These are phyloP conservation scores for Mobula birostris DNA, from an alignment of 2,113 vertebrate species.

Conservation along the genomic window DNA sequence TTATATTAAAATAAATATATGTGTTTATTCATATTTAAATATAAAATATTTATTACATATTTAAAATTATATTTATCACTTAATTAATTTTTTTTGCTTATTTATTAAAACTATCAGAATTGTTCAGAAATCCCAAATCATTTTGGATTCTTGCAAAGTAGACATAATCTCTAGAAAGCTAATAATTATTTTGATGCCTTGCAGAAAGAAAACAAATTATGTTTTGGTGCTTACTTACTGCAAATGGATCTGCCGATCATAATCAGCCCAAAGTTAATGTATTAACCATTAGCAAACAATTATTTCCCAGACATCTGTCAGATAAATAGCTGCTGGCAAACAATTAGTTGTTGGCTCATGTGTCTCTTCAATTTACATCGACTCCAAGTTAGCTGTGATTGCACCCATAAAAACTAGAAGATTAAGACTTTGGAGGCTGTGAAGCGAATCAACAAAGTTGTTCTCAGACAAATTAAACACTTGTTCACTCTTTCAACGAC, in stretches of 20 bases:
- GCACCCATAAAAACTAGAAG: background rate
- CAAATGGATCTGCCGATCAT: conserved; percentile 15
- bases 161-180: background rate
- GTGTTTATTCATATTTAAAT: no score
- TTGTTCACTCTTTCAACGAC: background rate
- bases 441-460: background rate
- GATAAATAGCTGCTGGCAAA: conserved; percentile 21
- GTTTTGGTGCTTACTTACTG: background rate
- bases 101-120: background rate
- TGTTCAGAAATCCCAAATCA: background rate
- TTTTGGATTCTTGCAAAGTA: background rate
- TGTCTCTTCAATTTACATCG: background rate
- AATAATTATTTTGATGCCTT: conserved; percentile 13
- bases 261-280: conserved; percentile 20
- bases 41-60: no score
- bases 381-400: background rate
- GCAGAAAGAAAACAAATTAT: background rate
- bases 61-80: no score
- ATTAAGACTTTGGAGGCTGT: background rate
- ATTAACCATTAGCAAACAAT: conserved; percentile 34
- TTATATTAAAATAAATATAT: no score
- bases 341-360: conserved; percentile 20
- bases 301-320: conserved; percentile 8
- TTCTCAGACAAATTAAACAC: background rate
- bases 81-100: no score